Base-by-base conservation (phyloP, 2,888 invertebrate species). In the Nemotelus nigrinus region DNA sequence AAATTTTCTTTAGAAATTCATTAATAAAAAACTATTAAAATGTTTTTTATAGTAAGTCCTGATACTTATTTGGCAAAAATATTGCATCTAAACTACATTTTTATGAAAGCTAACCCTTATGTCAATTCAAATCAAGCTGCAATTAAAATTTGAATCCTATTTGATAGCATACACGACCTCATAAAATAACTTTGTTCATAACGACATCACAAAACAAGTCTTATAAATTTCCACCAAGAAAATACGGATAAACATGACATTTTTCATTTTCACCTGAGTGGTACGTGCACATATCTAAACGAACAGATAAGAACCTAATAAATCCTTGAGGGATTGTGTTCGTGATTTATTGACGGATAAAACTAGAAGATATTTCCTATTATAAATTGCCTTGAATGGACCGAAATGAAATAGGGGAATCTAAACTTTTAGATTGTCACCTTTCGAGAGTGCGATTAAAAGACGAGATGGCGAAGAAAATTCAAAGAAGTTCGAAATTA, bases 321-420 rank as follows among this genome's bases (percentile, higher is more conserved):
- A 74, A 74, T 74, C 74, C 74, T 74, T 74, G 50, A 47, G 74
- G 74, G 74, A 74, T 74, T 74, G 74, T 74, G 25, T 63, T 60
- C 74, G 74, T 74, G 74, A 74, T 74, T 74, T 74, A 74, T 74
- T 63, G 74, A 74, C 53, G 74, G 74, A 74, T 74, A 63, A 43
- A 60, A 45, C 48, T 55, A 55, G 3, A 60, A 60, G 74, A 48
- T 63, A 45, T 74, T 63, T 45, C 10, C 6, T 63, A 60, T 48
- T 60, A 74, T 74, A 74, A 74, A 74, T 74, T 48, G 45, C 60
- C 25, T 8, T 45, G 47, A 60, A 63, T 74, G 39, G 47, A 48
- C 60, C 6, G 44, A 41, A 41, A 74, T 25, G 25, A 74, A 63
- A 47, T 60, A 48, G 48, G 72, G 74, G 63, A 60, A 74, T 44